Evolutionary conservation across 2,113 vertebrate species (phyloP).

Genomic region (Ursus arctos): DNA sequence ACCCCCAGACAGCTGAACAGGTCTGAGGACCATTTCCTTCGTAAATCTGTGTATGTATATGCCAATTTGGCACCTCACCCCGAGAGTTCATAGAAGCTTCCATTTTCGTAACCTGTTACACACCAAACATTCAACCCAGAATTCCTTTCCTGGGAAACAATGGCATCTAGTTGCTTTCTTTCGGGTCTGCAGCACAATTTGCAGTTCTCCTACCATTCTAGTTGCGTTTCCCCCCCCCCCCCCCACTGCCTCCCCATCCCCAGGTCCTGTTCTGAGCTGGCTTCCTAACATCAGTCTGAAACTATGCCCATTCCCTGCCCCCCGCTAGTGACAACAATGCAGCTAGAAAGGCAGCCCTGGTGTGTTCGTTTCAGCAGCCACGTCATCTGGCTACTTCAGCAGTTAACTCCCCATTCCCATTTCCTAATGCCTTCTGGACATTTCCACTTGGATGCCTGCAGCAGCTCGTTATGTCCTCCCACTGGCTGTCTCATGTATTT

Average conservation of each 20-base stretch:
- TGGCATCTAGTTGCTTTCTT: slow-evolving; percentile 21
- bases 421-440: slow-evolving; percentile 30
- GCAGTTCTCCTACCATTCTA: not conserved
- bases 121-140: not conserved
- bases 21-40: not conserved
- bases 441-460: not conserved
- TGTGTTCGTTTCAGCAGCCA: not conserved
- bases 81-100: not conserved
- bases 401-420: not conserved
- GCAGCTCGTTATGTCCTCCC: not conserved
- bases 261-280: not conserved
- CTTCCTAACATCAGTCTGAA: not conserved
- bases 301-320: not conserved
- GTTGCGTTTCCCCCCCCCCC: not conserved
- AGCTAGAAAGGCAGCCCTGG: not conserved
- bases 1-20: not conserved
- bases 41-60: not conserved
- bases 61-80: not conserved
- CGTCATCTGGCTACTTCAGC: not conserved
- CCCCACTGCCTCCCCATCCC: not conserved
- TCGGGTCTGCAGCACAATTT: not conserved
- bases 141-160: not conserved
- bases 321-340: not conserved
- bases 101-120: not conserved
- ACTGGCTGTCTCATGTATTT: not conserved